Base-by-base conservation (phyloP, 2,113 vertebrate species). In the Charadrius vociferus region DNA sequence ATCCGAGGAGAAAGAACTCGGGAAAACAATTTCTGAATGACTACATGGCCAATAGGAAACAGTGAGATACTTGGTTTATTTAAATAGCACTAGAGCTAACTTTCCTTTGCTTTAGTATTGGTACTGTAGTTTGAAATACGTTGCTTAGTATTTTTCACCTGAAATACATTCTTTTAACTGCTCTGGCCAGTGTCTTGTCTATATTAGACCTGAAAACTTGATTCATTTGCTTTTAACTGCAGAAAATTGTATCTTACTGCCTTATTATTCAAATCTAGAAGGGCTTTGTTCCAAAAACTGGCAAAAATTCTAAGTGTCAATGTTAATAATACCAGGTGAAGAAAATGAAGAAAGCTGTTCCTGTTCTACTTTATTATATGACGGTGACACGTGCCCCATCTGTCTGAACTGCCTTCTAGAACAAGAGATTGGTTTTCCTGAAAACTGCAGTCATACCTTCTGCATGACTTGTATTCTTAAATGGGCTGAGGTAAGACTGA, bases 401-500 rank as follows among this genome's bases (percentile, higher is more conserved):
- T 99, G 99, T 96, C 98, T 99, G 94, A 99, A 98, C 78, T 95
- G 98, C 88, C 98, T 99, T 83, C 97, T 97, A 34, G 98, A 98
- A 36, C 97, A 98, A 49, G 99, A 99, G 96, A 97, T 99, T 67
- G 99, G 98, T 83, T 98, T 99, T 97, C 99, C 99, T 18, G 99
- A 99, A 97, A 98, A 97, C 97, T 99, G 99, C 98, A 98, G 95
- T 97, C 99, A 99, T 81, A 97, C 98, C 95, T 99, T 99, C 98
- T 99, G 99, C 97, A 97, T 99, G 83, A 92, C 98, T 94, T 99
- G 99, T 93, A 99, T 99, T 96, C 98, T 99, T 91, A 99, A 99
- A 34, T 99, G 99, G 99, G 99, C 99, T 90, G 99, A 99, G 99
- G 99, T 99, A 98, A 99, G 96, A 89, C 39, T 94, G 43, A 96